A percentile compares a stretch with the other conserved stretches of the same genome.
These are phyloP conservation scores for Catocala fraxini DNA, from an alignment of 2,888 invertebrate species.

Conservation along the genomic window DNA sequence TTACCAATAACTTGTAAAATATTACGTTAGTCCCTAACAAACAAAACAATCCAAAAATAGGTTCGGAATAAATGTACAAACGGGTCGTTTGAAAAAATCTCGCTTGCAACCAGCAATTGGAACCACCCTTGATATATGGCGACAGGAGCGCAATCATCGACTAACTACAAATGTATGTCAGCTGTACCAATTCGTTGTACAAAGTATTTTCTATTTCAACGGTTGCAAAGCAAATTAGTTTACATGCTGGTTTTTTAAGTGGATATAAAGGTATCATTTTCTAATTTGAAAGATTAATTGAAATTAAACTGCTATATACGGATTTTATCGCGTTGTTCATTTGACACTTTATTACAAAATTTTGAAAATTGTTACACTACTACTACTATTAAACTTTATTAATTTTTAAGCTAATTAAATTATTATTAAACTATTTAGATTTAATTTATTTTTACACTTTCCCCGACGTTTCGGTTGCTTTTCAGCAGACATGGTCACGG, in stretches of 20 bases:
- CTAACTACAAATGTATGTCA: conserved; percentile 7
- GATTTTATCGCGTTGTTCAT: no score
- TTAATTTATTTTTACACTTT: no score
- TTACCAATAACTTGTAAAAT: neutral
- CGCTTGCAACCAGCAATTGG: conserved; percentile 7
- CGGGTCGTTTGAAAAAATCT: conserved; percentile 2
- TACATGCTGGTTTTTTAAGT: neutral
- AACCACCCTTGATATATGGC: conserved; percentile 2
- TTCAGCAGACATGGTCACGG: no score
- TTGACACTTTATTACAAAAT: no score
- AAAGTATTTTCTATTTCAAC: conserved; percentile 1
- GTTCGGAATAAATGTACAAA: neutral
- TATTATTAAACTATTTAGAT: no score
- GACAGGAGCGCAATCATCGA: conserved; percentile 7
- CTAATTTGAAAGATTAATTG: no score
- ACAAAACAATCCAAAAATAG: neutral
- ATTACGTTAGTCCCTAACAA: neutral
- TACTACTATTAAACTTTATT: no score
- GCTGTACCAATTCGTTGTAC: neutral
- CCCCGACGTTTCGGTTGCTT: no score
- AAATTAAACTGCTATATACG: no score
- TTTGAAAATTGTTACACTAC: no score
- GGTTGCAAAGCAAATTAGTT: neutral
- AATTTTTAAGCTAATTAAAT: no score
- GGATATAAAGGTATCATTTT: no score